A percentile compares a stretch with the other conserved stretches of the same genome.
Conservation (phyloP, 2,113 vertebrate genomes). For the Panthera tigris region DNA sequence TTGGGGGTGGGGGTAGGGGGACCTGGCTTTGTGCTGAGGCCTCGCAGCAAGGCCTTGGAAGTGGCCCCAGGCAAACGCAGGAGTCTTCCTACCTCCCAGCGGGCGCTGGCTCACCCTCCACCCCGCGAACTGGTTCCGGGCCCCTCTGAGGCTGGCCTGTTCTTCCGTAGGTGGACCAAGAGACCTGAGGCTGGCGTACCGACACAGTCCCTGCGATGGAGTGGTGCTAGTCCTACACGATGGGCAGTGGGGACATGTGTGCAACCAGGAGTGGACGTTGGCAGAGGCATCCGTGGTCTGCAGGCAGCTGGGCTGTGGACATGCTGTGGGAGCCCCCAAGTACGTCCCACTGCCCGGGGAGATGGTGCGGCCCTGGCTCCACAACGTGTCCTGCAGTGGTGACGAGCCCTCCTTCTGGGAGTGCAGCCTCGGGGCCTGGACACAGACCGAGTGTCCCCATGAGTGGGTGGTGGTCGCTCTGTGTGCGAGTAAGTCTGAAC, state of each 20-base stretch:
- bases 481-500: not conserved
- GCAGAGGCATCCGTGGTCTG: constrained; percentile 29
- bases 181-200: constrained; percentile 15
- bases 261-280: constrained; percentile 54
- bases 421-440: constrained; percentile 49
- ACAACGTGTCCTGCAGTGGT: constrained; percentile 55
- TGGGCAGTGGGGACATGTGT: constrained; percentile 20
- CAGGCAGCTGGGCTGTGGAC: constrained; percentile 41
- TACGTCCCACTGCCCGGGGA: constrained; percentile 24
- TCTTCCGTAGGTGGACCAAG: not conserved
- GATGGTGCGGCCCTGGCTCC: not conserved
- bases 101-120: not conserved
- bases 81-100: accelerated
- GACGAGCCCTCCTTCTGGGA: constrained; percentile 24
- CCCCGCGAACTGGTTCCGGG: not conserved
- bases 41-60: not conserved
- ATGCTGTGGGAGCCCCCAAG: not conserved
- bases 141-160: not conserved
- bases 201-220: constrained; percentile 33
- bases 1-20: too few relatives aligned
- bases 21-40: not conserved
- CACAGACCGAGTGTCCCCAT: not conserved
- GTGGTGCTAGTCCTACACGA: constrained; percentile 12
- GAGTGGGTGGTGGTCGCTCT: constrained; percentile 47
- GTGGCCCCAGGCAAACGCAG: not conserved